Conservation (phyloP, 92 coral and sea anemone species). For the Heliopora coerulea region DNA sequence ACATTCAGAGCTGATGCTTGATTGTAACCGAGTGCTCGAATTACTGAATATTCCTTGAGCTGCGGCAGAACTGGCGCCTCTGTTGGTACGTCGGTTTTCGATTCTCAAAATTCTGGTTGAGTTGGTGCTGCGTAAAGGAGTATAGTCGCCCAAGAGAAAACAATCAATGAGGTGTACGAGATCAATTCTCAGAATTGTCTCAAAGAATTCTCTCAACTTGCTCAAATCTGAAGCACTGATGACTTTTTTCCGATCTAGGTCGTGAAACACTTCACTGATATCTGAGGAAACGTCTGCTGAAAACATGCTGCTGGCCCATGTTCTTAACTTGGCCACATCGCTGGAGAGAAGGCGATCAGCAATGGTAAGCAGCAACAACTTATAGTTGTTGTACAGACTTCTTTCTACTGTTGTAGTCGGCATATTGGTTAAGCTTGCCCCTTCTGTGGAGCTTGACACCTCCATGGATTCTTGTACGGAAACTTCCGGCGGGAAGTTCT, state of each 20-base stretch:
- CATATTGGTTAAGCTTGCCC: neutral
- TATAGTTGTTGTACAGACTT: neutral
- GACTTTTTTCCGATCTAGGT: slow-evolving; percentile 14
- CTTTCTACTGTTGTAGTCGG: slow-evolving; percentile 6
- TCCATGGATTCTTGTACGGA: neutral
- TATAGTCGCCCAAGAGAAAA: slow-evolving; percentile 15
- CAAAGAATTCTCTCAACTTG: neutral
- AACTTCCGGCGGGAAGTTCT: too few relatives aligned
- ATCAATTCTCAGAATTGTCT: slow-evolving; percentile 4
- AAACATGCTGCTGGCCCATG: neutral
- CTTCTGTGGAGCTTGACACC: neutral
- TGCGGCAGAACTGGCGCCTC: too few relatives aligned
- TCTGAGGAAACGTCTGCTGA: neutral
- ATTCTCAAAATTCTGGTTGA: too few relatives aligned
- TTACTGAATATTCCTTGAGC: too few relatives aligned
- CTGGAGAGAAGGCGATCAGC: neutral
- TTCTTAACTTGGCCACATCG: slow-evolving; percentile 1
- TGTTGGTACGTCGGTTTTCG: too few relatives aligned
- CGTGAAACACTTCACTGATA: neutral
- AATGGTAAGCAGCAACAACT: neutral
- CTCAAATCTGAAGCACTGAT: slow-evolving; percentile 4
- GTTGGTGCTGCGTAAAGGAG: neutral
- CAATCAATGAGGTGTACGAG: slow-evolving; percentile 22
- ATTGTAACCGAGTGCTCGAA: too few relatives aligned
- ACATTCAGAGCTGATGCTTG: too few relatives aligned